A percentile compares a stretch with the other conserved stretches of the same genome.
These are phyloP conservation scores for Neosilurus mollespiculum DNA, from an alignment of 2,797 vertebrate genomes.

Conservation along the genomic window DNA sequence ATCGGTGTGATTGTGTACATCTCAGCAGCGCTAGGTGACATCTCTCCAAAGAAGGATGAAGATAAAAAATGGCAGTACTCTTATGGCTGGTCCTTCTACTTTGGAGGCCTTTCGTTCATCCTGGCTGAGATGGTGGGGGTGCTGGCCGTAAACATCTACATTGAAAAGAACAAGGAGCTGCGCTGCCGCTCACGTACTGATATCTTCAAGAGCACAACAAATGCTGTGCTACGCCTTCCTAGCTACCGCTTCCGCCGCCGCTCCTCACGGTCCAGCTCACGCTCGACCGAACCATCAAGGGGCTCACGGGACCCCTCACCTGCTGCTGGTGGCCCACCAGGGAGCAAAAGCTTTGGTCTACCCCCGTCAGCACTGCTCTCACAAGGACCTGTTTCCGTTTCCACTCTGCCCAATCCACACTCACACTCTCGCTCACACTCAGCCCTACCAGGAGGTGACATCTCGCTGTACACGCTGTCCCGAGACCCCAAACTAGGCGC, in stretches of 20 bases:
- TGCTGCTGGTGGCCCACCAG: constrained; percentile 74
- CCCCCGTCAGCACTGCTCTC: constrained; percentile 79
- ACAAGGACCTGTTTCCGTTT: constrained; percentile 86
- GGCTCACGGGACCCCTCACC: constrained; percentile 87
- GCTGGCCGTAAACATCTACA: constrained; percentile 93
- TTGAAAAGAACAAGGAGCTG: constrained; percentile 91
- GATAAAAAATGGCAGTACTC: constrained; percentile 94
- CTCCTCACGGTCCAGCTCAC: constrained; percentile 89
- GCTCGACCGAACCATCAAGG: constrained; percentile 86
- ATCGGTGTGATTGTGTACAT: constrained; percentile 95
- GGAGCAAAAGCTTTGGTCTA: constrained; percentile 80
- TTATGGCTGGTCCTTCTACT: constrained; percentile 96
- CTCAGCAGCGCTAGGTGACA: constrained; percentile 91
- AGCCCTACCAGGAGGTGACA: constrained; percentile 84
- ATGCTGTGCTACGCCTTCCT: constrained; percentile 86
- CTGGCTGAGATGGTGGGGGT: constrained; percentile 95
- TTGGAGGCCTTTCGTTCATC: constrained; percentile 92
- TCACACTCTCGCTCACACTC: constrained; percentile 82
- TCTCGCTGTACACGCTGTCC: constrained; percentile 81
- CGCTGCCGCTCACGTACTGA: constrained; percentile 88
- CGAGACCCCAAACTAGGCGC: constrained; percentile 74
- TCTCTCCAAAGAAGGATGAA: constrained; percentile 88
- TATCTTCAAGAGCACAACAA: constrained; percentile 85
- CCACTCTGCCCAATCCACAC: constrained; percentile 84
- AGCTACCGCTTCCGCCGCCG: constrained; percentile 90